Evolutionary conservation across 2,797 vertebrate species (phyloP), one percentile per base, ranked within the genome.

Genomic region (Chelidonichthys spinosus): DNA sequence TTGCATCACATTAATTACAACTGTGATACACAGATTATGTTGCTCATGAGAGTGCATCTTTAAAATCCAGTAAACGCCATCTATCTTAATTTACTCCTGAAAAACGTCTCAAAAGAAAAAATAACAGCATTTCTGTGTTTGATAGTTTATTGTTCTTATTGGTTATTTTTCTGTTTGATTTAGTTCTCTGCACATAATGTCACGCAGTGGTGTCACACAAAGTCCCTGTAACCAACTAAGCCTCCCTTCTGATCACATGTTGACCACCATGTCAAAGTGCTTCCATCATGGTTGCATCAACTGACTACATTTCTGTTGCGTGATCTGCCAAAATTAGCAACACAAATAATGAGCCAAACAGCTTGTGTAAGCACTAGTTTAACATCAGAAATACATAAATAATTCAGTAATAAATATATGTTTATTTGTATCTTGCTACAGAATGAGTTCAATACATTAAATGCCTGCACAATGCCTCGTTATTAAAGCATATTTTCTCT

Each of bases 251-350:
- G 60, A 83, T 91, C 91, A 92, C 79, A 91, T 89, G 90, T 80
- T 79, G 58, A 86, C 76, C 69, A 83, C 84, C 63, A 11, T 90
- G 77, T 54, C 81, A 61, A 89, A 90, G 74, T 53, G 63, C 75
- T 87, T 80, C 44, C 77, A 73, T 78, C 85, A 85, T 55, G 83
- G 78, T 90, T 79, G 32, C 76, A 86, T 88, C 88, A 91, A 87
- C 82, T 89, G 80, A 88, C 84, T 50, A 1, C 11, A 17, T 85
- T 71, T 76, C 64, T 78, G 68, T 84, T 75, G 78, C 66, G 74
- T 79, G 82, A 87, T 69, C 69, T 49, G 54, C 49, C 63, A 73
- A 74, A 83, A 72, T 70, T 8, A 56, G 17, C 36, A 54, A 14
- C 49, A 46, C 43, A 25, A 69, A 63, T 3, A 55, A 71, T 63